phyloP scores from a whole-genome alignment of 2,797 vertebrate species.

The Onychomys arenicola region DNA sequence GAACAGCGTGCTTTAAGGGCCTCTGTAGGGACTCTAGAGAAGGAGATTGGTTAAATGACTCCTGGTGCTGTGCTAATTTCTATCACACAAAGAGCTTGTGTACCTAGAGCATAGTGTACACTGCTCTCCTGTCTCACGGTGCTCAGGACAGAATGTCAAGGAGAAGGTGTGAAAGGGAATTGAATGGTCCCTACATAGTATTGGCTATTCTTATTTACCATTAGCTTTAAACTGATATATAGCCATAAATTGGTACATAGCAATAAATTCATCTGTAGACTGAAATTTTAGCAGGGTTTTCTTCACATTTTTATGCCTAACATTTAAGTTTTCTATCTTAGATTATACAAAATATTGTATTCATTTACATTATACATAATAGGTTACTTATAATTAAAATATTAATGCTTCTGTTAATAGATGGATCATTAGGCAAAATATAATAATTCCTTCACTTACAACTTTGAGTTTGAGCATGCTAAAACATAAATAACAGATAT shows the following conservation, averaged over 20 bases:
- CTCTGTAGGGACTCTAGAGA: background rate
- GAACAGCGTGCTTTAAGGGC: constrained; percentile 29
- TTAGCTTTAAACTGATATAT: background rate
- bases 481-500: background rate
- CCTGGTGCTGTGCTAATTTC: constrained; percentile 66
- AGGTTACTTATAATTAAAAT: background rate
- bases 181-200: background rate
- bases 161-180: background rate
- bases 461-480: background rate
- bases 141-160: background rate
- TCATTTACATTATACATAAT: background rate
- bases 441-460: background rate
- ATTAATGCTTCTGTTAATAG: background rate
- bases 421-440: background rate
- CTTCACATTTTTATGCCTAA: background rate
- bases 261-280: background rate
- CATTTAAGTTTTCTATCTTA: background rate
- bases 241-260: background rate
- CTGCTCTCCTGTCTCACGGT: background rate
- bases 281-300: background rate
- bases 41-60: constrained; percentile 69
- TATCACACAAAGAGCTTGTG: constrained; percentile 50
- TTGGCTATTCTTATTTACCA: constrained; percentile 50
- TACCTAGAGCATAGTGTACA: background rate
- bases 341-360: background rate